Evolutionary conservation across 2,888 invertebrate species (phyloP).

Genomic region (Candidula unifasciata): DNA sequence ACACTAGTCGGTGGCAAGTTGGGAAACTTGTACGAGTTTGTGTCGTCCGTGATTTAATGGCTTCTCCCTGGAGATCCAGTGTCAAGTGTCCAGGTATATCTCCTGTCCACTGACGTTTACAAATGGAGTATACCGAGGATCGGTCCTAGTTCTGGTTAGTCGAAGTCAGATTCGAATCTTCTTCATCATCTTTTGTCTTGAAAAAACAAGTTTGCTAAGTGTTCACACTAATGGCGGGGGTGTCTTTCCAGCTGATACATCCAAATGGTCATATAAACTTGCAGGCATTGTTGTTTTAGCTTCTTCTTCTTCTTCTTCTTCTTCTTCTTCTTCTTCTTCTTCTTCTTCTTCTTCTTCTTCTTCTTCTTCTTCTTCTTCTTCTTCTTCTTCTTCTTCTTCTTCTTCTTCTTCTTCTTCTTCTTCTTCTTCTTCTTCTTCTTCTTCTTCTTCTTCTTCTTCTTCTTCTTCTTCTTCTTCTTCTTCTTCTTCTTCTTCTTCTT

Average conservation of each 20-base stretch:
- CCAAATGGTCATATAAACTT: too few relatives aligned
- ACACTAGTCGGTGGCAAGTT: background rate
- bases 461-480: conserved; percentile 18
- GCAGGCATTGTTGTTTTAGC: background rate
- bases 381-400: conserved; percentile 21
- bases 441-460: conserved; percentile 25
- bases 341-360: background rate
- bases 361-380: conserved; percentile 25
- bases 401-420: conserved; percentile 12
- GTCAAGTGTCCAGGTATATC: background rate
- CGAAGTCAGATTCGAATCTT: too few relatives aligned
- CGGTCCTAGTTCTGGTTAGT: too few relatives aligned
- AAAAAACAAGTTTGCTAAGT: too few relatives aligned
- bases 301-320: conserved; percentile 24
- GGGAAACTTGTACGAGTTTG: background rate
- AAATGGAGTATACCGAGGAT: too few relatives aligned
- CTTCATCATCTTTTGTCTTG: too few relatives aligned
- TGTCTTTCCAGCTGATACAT: too few relatives aligned
- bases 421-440: conserved; percentile 20
- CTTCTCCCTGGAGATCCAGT: background rate
- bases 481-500: conserved; percentile 24
- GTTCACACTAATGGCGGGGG: too few relatives aligned
- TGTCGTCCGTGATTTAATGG: conserved; percentile 1
- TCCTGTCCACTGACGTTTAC: background rate
- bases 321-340: conserved; percentile 35